Conservation (phyloP, 2,797 vertebrate genomes). For the Margarornis squamiger region DNA sequence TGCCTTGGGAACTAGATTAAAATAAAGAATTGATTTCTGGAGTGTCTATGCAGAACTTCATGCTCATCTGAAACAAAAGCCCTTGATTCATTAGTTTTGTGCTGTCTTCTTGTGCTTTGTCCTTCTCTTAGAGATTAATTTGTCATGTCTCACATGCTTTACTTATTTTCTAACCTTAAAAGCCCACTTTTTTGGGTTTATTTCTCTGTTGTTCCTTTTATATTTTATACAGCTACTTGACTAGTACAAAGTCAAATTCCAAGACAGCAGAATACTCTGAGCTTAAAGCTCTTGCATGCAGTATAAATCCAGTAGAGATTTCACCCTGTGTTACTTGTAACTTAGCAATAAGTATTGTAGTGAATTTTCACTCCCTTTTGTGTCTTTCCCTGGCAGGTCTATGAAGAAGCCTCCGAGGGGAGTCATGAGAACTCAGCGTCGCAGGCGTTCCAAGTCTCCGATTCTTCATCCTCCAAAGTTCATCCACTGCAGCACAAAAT, state of each 20-base stretch:
- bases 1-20: neutral
- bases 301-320: neutral
- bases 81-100: neutral
- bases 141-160: neutral
- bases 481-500: constrained; percentile 86
- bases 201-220: neutral
- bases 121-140: neutral
- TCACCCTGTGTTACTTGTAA: neutral
- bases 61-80: neutral
- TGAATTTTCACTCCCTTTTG: neutral
- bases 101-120: neutral
- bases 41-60: neutral
- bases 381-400: constrained; percentile 74
- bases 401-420: constrained; percentile 88
- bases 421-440: constrained; percentile 85
- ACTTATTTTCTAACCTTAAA: neutral
- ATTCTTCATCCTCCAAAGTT: constrained; percentile 94
- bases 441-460: constrained; percentile 92
- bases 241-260: neutral
- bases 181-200: neutral
- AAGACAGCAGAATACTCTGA: neutral
- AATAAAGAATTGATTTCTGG: neutral
- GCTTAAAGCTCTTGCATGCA: neutral
- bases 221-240: neutral
- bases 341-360: neutral